phyloP scores from a whole-genome alignment of 2,888 invertebrate species.

The Lissocephala sabroskyi region DNA sequence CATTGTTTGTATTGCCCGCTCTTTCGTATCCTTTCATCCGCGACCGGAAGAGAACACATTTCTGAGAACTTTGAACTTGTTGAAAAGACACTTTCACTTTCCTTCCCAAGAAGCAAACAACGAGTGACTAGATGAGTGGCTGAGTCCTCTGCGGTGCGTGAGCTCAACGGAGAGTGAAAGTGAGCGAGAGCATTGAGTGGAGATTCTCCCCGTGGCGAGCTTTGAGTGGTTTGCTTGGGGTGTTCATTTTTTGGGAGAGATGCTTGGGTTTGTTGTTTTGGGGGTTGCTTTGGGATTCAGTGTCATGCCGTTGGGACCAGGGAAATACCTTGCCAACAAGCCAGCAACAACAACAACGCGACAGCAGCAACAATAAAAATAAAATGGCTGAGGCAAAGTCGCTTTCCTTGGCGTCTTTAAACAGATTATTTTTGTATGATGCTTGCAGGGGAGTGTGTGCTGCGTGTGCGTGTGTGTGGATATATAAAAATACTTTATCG shows the following conservation, averaged over 20 bases:
- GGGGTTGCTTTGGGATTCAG: slow-evolving; percentile 72
- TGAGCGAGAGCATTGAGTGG: slow-evolving; percentile 11
- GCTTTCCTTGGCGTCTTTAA: slow-evolving; percentile 46
- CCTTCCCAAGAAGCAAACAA: not conserved
- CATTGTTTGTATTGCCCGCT: too few species aligned
- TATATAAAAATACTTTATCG: slow-evolving; percentile 43
- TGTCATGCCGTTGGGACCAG: slow-evolving; percentile 73
- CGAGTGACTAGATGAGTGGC: too few species aligned
- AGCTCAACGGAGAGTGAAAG: slow-evolving; percentile 11
- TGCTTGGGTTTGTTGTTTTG: slow-evolving; percentile 26
- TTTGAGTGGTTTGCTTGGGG: slow-evolving; percentile 27
- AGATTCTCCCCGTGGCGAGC: slow-evolving; percentile 14
- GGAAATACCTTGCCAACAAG: slow-evolving; percentile 60
- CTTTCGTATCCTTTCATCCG: too few species aligned
- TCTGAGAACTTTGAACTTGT: slow-evolving; percentile 40
- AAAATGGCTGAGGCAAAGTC: slow-evolving; percentile 17
- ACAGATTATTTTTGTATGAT: slow-evolving; percentile 58
- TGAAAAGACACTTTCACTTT: slow-evolving; percentile 60
- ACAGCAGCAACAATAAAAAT: slow-evolving; percentile 11
- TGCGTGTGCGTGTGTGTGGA: slow-evolving; percentile 22
- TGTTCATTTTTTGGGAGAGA: slow-evolving; percentile 41
- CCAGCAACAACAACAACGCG: slow-evolving; percentile 4
- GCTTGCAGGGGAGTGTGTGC: slow-evolving; percentile 12
- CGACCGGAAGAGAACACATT: slow-evolving; percentile 30
- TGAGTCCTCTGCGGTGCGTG: not conserved